Evolutionary conservation across 2,888 invertebrate genomes (phyloP), one percentile per base, ranked within the genome.

Genomic region (Plebejus argus): DNA sequence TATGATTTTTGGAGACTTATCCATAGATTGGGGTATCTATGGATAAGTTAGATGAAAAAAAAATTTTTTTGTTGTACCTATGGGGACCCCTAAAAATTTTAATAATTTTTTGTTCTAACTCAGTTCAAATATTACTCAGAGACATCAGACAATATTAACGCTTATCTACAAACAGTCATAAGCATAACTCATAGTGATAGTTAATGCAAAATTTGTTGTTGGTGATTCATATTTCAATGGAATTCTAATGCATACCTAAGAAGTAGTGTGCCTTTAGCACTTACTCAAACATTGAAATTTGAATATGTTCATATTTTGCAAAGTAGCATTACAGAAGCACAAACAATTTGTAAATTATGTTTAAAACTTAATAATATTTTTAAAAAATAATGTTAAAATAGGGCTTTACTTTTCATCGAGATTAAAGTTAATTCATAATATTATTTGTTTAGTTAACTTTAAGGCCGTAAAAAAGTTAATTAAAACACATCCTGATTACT

Each of bases 191-290:
- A n/a, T 28, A 28, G 72, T 45, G 20, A 72, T 72, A 45, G 45
- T 39, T 45, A 72, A 74, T 28, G 49, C 49, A 49, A 74, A 74
- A 49, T 74, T 74, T 53, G 53, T 53, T 45, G 74, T 45, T 49
- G 74, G 49, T 74, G 74, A 74, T 74, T 74, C 74, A 74, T 49
- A 45, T 53, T 74, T 74, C 74, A 28, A 23, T 49, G 74, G 49
- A 74, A 72, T 74, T 74, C 53, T 18, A 49, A 53, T 74, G 74
- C 18, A 23, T 49, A 74, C 33, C 39, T n/a, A n/a, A n/a, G n/a
- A 72, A 72, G 66, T 61, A 23, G 61, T 66, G 15, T 33, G 15
- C 66, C 66, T 66, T 23, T 61, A 61, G 23, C 23, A 66, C 61
- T 66, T 4, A 61, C 58, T 58, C 61, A 61, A 10, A 12, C 28